Base-by-base conservation (phyloP, 2,113 vertebrate genomes). In the Anhinga anhinga region DNA sequence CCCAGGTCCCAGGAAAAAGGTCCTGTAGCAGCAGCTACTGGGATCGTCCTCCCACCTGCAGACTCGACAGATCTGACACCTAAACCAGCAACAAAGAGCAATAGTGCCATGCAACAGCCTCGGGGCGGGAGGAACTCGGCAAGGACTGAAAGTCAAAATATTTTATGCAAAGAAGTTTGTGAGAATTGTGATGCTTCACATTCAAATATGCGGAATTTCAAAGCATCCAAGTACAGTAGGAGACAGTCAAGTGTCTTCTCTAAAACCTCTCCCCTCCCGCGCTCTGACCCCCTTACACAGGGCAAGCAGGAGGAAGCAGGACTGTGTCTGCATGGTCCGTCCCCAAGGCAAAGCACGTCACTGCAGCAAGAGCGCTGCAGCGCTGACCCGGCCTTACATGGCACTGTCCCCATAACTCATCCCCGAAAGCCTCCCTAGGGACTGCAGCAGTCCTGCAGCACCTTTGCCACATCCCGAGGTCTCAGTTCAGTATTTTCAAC, bases 321-420 rank as follows among this genome's bases (percentile, higher is more conserved):
- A 29, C 44, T 4, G 3, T 3, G 25, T 22, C 19, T 12, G n/a
- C n/a, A 23, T 15, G 2, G 62, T 7, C n/a, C 4, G 3, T 15
- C 27, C 52, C 52, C 25, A 40, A 19, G 83, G 61, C 44, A 42
- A 44, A 58, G 42, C 40, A 7, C 2, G 15, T 36, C 8, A 6
- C n/a, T 13, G 80, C 45, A 50, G 55, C 53, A 12, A 56, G 44
- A 44, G 23, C 9, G 2, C 36, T 8, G 36, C 23, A 4, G 36
- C 7, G 15, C 70, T 19, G n/a, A 13, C 23, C 29, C n/a, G 4
- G n/a, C 15, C 2, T 21, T 4, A 27, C 50, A 2, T 0, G 10
- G 32, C 5, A 7, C 58, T 8, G 2, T n/a, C 78, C 32, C 62
- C 40, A 0, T 11, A 36, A 30, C 78, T 23, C 65, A 9, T 6